Evolutionary conservation across 2,113 vertebrate genomes (phyloP).

Genomic region (Lophotis ruficrista): DNA sequence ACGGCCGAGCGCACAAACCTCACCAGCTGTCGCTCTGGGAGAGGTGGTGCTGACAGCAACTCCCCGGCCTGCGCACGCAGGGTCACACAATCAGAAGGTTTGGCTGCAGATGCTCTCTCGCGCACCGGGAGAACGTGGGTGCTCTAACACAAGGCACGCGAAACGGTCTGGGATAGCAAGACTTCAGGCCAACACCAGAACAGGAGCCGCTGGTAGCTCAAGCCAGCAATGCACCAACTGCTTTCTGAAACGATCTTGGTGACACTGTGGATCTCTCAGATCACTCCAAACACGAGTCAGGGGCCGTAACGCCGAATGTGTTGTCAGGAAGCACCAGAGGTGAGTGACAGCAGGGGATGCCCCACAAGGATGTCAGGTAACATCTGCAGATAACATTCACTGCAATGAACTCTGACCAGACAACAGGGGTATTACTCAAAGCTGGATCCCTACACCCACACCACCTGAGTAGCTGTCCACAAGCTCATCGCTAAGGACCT

Average conservation of each 20-base stretch:
- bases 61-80: rapidly evolving
- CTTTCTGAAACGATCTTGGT: too few species aligned
- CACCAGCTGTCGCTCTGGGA: neutral
- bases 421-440: too few species aligned
- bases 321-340: neutral
- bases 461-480: neutral
- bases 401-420: neutral
- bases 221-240: neutral
- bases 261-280: neutral
- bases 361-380: neutral
- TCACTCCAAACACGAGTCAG: neutral
- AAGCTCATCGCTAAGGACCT: neutral
- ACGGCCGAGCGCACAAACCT: neutral
- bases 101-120: neutral
- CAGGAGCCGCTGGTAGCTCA: neutral
- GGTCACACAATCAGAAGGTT: too few species aligned
- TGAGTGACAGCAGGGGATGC: neutral
- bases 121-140: rapidly evolving
- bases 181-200: neutral
- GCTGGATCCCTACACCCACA: neutral
- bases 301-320: rapidly evolving
- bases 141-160: rapidly evolving
- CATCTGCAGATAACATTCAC: neutral
- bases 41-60: neutral
- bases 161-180: rapidly evolving